Evolutionary conservation across 2,888 invertebrate genomes (phyloP).

Genomic region (Rapana venosa): DNA sequence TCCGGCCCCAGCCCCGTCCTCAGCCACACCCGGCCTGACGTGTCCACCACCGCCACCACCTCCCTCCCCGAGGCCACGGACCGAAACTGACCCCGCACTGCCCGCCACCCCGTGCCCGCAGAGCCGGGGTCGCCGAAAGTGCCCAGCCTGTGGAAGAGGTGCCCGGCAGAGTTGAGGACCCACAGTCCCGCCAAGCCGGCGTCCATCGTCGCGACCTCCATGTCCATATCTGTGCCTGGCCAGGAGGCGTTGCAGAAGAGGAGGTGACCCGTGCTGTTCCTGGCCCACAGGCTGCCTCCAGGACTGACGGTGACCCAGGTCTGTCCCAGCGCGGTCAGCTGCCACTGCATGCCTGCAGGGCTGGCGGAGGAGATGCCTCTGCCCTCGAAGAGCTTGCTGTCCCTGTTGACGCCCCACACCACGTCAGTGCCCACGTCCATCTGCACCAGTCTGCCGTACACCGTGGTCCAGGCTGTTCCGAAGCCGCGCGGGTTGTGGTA

Average conservation of each 20-base stretch:
- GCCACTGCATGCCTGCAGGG: background rate
- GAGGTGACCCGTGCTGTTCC: background rate
- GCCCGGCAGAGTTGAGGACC: too few species aligned
- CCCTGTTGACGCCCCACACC: background rate
- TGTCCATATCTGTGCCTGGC: too few species aligned
- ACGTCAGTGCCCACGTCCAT: background rate
- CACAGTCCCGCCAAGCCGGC: too few species aligned
- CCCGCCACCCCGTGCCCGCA: background rate
- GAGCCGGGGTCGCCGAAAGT: too few species aligned
- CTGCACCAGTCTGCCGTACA: background rate
- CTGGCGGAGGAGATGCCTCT: background rate
- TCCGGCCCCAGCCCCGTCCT: background rate
- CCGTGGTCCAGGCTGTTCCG: background rate
- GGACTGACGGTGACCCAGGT: conserved; percentile 11
- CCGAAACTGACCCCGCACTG: background rate
- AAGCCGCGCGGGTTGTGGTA: background rate
- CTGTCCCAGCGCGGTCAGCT: background rate
- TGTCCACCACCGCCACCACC: background rate
- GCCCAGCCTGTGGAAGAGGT: too few species aligned
- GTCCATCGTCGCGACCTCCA: too few species aligned
- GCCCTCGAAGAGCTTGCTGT: background rate
- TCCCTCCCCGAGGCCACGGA: background rate
- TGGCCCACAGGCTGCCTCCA: conserved; percentile 7
- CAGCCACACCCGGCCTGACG: background rate
- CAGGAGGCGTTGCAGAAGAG: too few species aligned